Conservation (phyloP, 2,797 vertebrate species). For the Hypotaenidia philippensis region DNA sequence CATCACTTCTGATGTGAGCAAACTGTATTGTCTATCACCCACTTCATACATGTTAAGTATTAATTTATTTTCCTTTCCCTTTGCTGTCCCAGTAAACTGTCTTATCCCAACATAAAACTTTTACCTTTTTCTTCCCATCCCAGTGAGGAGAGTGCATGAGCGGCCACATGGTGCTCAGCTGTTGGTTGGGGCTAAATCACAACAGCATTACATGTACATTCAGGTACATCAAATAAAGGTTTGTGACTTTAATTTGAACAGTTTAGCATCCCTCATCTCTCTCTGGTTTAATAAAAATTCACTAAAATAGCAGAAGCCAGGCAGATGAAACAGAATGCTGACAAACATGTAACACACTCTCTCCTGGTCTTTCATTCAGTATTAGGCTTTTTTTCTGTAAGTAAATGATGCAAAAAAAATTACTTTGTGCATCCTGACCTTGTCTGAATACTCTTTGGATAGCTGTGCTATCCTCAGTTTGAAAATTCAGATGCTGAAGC, state of each 20-base stretch:
- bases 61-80: too few relatives aligned
- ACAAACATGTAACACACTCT: neutral
- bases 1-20: too few relatives aligned
- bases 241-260: neutral
- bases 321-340: slow-evolving; percentile 36
- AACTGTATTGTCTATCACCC: too few relatives aligned
- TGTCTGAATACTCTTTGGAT: neutral
- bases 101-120: too few relatives aligned
- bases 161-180: too few relatives aligned
- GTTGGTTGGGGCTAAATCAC: too few relatives aligned
- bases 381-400: neutral
- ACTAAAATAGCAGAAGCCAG: slow-evolving; percentile 2
- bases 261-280: neutral
- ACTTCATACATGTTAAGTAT: too few relatives aligned
- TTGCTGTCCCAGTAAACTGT: too few relatives aligned
- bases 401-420: neutral
- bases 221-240: neutral
- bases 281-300: neutral
- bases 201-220: neutral
- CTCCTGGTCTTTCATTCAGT: neutral
- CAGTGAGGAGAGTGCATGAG: too few relatives aligned
- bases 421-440: neutral
- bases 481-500: neutral
- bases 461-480: neutral
- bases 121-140: too few relatives aligned